These are phyloP conservation scores for Thamnophis sirtalis DNA, from an alignment of 2,113 vertebrate genomes.

Conservation along the genomic window DNA sequence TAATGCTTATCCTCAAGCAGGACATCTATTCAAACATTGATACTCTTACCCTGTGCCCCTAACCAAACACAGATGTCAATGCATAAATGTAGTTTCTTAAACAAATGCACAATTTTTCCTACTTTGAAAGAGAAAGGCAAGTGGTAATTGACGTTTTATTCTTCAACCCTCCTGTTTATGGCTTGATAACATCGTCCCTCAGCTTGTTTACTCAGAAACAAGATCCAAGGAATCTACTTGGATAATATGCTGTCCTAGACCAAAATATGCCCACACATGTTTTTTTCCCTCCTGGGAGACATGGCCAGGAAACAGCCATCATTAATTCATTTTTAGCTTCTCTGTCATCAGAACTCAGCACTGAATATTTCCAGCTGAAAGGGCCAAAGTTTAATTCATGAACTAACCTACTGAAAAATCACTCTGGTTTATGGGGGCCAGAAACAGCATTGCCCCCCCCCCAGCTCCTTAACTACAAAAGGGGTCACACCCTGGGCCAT, in stretches of 20 bases:
- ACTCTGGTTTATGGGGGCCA: neutral
- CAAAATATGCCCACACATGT: neutral
- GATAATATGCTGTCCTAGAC: neutral
- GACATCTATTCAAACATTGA: neutral
- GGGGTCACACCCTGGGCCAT: neutral
- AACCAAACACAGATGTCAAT: neutral
- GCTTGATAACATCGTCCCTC: neutral
- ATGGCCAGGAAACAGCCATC: neutral
- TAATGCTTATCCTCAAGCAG: neutral
- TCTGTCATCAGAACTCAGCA: neutral
- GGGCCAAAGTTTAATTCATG: neutral
- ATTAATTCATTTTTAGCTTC: neutral
- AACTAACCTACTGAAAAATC: neutral
- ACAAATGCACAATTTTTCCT: neutral
- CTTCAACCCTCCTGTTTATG: neutral
- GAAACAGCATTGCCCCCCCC: neutral
- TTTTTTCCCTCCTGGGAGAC: neutral
- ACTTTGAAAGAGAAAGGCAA: neutral
- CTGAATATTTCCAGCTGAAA: neutral
- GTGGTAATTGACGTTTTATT: neutral
- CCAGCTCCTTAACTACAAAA: neutral
- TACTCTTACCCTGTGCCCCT: neutral
- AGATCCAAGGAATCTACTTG: neutral
- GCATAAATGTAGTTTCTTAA: neutral
- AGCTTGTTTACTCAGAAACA: neutral